These are phyloP conservation scores for Scaptomyza reducta DNA, from an alignment of 2,888 invertebrate genomes.

Conservation along the genomic window DNA sequence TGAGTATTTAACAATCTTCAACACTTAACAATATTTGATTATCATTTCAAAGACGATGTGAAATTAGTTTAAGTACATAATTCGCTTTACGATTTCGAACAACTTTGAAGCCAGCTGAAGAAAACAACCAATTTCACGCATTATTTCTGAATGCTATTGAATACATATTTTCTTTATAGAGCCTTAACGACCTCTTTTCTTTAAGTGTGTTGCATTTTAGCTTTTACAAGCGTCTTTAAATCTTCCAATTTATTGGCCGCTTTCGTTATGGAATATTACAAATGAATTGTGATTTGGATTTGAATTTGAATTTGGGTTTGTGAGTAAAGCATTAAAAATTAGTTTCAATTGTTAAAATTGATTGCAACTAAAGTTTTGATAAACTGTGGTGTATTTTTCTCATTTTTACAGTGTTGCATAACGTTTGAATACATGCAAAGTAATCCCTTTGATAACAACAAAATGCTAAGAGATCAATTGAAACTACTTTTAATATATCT, in stretches of 20 bases:
- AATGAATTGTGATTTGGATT: background rate
- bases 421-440: too few relatives aligned
- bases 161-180: background rate
- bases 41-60: too few relatives aligned
- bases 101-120: too few relatives aligned
- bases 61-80: background rate
- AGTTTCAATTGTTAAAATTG: background rate
- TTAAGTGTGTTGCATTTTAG: background rate
- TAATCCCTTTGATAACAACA: too few relatives aligned
- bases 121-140: background rate
- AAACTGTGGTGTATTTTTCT: background rate
- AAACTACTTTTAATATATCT: too few relatives aligned
- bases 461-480: too few relatives aligned
- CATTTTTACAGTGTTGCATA: too few relatives aligned
- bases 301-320: background rate
- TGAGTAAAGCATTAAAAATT: background rate
- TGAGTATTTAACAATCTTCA: background rate
- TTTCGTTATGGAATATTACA: background rate
- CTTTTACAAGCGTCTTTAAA: constrained; percentile 5
- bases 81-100: background rate
- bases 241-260: background rate
- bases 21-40: background rate
- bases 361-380: background rate
- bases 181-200: background rate
- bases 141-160: background rate